Percentiles rank a stretch among this genome's conserved stretches.
Evolutionary conservation across 2,888 invertebrate species (phyloP).

Genomic region (Aromia moschata): DNA sequence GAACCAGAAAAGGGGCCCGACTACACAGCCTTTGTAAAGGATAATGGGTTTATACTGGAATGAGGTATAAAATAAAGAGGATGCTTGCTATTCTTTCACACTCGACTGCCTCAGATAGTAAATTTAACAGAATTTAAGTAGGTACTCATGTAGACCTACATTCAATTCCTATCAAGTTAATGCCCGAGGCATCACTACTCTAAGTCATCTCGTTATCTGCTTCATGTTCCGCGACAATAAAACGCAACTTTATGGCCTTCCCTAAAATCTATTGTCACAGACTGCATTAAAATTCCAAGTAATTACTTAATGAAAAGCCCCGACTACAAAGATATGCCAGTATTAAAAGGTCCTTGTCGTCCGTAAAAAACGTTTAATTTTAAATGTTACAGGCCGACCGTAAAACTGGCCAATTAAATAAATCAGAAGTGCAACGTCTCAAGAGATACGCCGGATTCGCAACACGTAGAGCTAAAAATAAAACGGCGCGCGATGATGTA

Average conservation of each 20-base stretch:
- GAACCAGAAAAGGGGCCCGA: too few relatives aligned
- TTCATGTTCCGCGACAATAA: background rate
- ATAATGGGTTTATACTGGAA: too few relatives aligned
- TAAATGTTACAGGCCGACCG: constrained; percentile 36
- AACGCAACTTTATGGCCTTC: background rate
- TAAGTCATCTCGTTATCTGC: background rate
- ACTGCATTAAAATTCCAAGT: constrained; percentile 8
- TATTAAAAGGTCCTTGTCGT: constrained; percentile 1
- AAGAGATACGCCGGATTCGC: constrained; percentile 30
- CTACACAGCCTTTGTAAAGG: too few relatives aligned
- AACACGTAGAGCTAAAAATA: constrained; percentile 32
- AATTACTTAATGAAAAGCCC: constrained; percentile 11
- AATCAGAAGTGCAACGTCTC: constrained; percentile 32
- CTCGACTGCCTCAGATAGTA: too few relatives aligned
- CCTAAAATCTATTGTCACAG: constrained; percentile 4
- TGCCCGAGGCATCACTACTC: background rate
- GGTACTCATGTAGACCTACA: too few relatives aligned
- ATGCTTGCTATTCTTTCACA: too few relatives aligned
- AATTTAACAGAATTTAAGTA: too few relatives aligned
- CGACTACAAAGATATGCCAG: background rate
- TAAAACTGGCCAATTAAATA: constrained; percentile 43
- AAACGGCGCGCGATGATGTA: constrained; percentile 16
- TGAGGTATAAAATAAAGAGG: too few relatives aligned
- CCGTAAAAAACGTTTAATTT: constrained; percentile 42
- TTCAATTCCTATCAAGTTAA: background rate